These are phyloP conservation scores for Meloidogyne floridensis DNA, from an alignment of 1,140 invertebrate genomes.

Conservation along the genomic window DNA sequence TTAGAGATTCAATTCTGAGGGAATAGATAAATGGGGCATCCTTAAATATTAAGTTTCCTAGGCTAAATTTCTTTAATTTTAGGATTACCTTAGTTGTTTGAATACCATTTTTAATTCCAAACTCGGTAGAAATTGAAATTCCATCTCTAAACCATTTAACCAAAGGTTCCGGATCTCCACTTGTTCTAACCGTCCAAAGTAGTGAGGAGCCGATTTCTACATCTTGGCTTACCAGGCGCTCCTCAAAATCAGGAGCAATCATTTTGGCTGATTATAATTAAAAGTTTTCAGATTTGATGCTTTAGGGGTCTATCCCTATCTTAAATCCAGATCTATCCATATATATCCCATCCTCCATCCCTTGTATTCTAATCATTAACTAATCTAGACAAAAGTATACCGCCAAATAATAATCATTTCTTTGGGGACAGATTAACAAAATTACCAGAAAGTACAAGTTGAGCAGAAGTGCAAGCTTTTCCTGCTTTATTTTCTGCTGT, in stretches of 20 bases:
- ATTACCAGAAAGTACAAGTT: constrained; percentile 55
- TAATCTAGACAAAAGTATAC: too few species aligned
- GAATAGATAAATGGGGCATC: constrained; percentile 38
- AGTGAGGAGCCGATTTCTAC: constrained; percentile 67
- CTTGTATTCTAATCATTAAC: too few species aligned
- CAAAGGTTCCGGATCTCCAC: constrained; percentile 67
- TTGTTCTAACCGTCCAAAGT: constrained; percentile 67
- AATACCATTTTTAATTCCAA: constrained; percentile 56
- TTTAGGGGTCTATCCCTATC: too few species aligned
- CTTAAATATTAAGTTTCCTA: not conserved
- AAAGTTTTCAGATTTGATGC: too few species aligned
- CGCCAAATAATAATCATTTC: too few species aligned
- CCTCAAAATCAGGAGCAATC: constrained; percentile 68
- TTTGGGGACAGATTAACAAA: not conserved
- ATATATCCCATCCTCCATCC: too few species aligned
- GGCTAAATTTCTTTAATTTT: constrained; percentile 13
- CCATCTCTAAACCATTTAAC: constrained; percentile 70
- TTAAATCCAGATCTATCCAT: too few species aligned
- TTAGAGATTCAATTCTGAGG: constrained; percentile 50
- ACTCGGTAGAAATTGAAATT: constrained; percentile 66
- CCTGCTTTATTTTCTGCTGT: constrained; percentile 69
- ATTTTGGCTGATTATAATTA: constrained; percentile 64
- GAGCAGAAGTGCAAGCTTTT: constrained; percentile 68
- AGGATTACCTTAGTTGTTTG: not conserved
- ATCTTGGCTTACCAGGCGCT: constrained; percentile 66